These are phyloP conservation scores for Exocentrus adspersus DNA, from an alignment of 2,888 invertebrate species.

Conservation along the genomic window DNA sequence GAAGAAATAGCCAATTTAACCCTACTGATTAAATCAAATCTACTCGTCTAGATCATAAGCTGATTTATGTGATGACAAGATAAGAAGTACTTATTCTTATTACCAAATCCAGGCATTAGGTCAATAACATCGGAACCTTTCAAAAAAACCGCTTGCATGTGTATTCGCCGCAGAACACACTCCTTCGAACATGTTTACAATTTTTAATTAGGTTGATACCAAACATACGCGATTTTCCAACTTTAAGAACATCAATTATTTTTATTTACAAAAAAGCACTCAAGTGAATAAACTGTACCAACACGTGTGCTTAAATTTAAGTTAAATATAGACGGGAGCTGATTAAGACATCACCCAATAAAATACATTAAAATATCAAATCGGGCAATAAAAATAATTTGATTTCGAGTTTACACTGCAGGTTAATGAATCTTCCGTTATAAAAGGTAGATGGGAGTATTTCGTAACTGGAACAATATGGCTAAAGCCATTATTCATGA, in stretches of 20 bases:
- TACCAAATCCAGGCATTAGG: constrained; percentile 3
- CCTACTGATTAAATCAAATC: too few relatives aligned
- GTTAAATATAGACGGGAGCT: constrained; percentile 13
- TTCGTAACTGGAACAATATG: not conserved
- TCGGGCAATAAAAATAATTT: constrained; percentile 20
- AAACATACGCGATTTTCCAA: constrained; percentile 2
- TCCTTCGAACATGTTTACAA: constrained; percentile 18
- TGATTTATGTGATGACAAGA: not conserved
- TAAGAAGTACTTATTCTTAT: not conserved
- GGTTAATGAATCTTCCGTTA: constrained; percentile 8
- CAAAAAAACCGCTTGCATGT: constrained; percentile 1
- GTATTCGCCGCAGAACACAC: not conserved
- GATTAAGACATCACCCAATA: constrained; percentile 16
- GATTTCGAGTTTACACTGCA: constrained; percentile 9
- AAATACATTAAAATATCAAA: constrained; percentile 9
- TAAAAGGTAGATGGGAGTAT: not conserved
- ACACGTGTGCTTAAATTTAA: constrained; percentile 10
- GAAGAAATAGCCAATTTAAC: too few relatives aligned
- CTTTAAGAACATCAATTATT: constrained; percentile 18
- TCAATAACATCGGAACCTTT: constrained; percentile 15
- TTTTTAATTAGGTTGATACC: constrained; percentile 11
- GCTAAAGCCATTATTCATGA: not conserved
- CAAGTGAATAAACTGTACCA: constrained; percentile 9
- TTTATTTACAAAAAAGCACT: constrained; percentile 11
- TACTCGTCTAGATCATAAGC: not conserved